phyloP scores from a whole-genome alignment of 2,888 invertebrate genomes.

The Mythimna loreyi region DNA sequence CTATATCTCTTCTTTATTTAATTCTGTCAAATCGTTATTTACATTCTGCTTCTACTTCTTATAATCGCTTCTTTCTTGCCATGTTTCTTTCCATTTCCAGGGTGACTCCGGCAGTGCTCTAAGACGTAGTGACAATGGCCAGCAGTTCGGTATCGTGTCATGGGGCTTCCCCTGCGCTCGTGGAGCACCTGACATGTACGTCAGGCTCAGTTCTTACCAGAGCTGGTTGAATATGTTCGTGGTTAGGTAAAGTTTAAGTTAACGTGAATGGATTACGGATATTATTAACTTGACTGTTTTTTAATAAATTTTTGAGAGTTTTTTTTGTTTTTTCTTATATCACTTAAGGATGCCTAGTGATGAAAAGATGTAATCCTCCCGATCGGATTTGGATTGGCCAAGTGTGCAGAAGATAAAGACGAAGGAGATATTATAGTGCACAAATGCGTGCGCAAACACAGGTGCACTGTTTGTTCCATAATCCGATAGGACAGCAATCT shows the following conservation, averaged over 20 bases:
- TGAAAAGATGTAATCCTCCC: too few species aligned
- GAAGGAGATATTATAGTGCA: too few species aligned
- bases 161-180: constrained; percentile 82
- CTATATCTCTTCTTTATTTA: background rate
- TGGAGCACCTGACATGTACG: constrained; percentile 79
- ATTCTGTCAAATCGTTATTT: too few species aligned
- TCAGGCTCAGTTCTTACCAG: constrained; percentile 69
- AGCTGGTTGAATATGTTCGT: constrained; percentile 61
- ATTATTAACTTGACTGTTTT: constrained; percentile 12
- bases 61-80: background rate
- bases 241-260: constrained; percentile 33
- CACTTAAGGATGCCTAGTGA: too few species aligned
- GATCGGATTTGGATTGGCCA: too few species aligned
- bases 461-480: too few species aligned
- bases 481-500: too few species aligned
- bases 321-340: background rate
- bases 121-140: constrained; percentile 49
- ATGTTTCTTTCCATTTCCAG: constrained; percentile 54
- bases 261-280: background rate
- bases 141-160: constrained; percentile 78
- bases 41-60: too few species aligned
- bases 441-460: too few species aligned
- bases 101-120: constrained; percentile 81
- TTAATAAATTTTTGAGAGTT: constrained; percentile 25
- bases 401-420: too few species aligned